Evolutionary conservation across 2,797 vertebrate species (phyloP).

Genomic region (Pantherophis alleghaniensis): DNA sequence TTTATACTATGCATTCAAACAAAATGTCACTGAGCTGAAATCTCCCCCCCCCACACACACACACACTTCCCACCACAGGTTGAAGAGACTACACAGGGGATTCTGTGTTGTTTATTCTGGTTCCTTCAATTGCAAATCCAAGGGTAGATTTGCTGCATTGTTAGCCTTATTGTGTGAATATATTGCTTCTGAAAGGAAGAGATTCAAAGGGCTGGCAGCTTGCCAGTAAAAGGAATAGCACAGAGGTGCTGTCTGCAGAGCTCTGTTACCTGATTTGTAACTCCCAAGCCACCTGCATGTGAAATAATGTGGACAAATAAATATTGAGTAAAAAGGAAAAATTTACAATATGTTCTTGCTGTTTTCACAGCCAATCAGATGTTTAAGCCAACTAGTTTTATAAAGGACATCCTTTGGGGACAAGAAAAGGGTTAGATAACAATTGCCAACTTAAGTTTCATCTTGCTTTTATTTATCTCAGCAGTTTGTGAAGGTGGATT

Average conservation of each 20-base stretch:
- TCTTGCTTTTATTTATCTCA: not conserved
- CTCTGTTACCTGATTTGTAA: constrained; percentile 22
- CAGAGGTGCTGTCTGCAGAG: not conserved
- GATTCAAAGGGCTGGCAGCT: not conserved
- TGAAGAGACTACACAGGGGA: not conserved
- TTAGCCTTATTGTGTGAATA: constrained; percentile 19
- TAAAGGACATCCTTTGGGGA: not conserved
- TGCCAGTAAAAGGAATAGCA: not conserved
- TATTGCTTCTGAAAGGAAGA: not conserved
- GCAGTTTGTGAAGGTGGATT: not conserved
- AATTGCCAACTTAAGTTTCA: not conserved
- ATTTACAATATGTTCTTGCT: not conserved
- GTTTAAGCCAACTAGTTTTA: constrained; percentile 6
- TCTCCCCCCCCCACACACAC: not conserved
- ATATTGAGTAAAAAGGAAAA: not conserved
- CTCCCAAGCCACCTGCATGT: not conserved
- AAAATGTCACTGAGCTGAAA: not conserved
- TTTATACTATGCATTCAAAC: not conserved
- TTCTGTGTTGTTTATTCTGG: not conserved
- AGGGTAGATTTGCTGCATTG: constrained; percentile 30
- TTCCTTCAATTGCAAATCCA: constrained; percentile 14
- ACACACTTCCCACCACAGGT: not conserved
- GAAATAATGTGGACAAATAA: constrained; percentile 31
- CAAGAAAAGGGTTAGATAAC: not conserved
- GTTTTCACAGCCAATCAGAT: not conserved